Base-by-base conservation (phyloP, 1,140 invertebrate species). In the Centruroides vittatus region DNA sequence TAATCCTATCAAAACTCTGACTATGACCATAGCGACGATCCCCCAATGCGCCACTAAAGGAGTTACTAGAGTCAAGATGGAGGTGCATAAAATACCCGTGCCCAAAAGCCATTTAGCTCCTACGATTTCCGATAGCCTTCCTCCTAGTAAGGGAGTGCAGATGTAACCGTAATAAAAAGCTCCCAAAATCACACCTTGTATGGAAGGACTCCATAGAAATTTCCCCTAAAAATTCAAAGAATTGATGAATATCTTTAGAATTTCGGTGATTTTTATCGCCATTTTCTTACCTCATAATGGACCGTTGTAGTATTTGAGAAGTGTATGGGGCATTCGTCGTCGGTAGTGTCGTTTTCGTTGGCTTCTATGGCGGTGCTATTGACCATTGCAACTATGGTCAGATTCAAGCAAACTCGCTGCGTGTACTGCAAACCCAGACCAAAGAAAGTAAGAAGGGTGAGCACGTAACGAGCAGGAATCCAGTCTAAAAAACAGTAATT, bases 121-220 rank as follows among this genome's bases (percentile, higher is more conserved):
- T 66, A 85, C 79, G 36, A 83, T 71, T 73, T 90, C 87, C 0
- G 86, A 84, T 53, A 90, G 73, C 58, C 84, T 78, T 3, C 84
- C 88, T 46, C 86, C 86, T 0, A 90, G 88, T 54, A 93, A 76
- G 73, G 93, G 84, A 0, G 86, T 86, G 1, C 87, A 75, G 52
- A 89, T 79, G 69, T 91, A 92, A 5, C 89, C 89, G 82, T 85
- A 88, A 71, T 91, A 92, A 71, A 92, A 92, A n/a, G 86, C 82
- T 36, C 84, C 84, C 50, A 92, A 76, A 64, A 93, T 86, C 61
- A 90, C 74, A 57, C 66, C 66, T 47, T 66, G 65, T 11, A 58
- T 60, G 12, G 65, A 61, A 3, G 66, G 66, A 52, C 54, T 61
- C 66, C 66, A 67, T 4, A 59, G 52, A 34, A 62, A 67, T 35